Evolutionary conservation across 2,888 invertebrate species (phyloP), one percentile per base, ranked within the genome.

Genomic region (Choreutis nemorana): DNA sequence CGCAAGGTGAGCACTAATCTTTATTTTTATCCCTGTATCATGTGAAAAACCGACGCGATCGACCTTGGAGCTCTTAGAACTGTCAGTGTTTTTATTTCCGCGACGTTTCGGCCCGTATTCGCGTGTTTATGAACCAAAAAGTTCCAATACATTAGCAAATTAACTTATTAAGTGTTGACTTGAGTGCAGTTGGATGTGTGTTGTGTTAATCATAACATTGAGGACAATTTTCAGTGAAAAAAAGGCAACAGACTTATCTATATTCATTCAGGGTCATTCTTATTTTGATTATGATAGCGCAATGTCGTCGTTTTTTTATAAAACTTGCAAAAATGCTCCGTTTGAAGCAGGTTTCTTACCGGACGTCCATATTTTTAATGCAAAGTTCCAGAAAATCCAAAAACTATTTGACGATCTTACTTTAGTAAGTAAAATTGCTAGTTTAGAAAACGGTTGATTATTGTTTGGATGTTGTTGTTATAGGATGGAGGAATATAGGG

Each of bases 1-100:
- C 58, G 53, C 61, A 59, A 63, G 77, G 77, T 75, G 51, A 66
- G 75, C 70, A 53, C 57, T 57, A 48, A 56, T 54, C 57, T 65
- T 41, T 45, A 45, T 42, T 40, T 39, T 35, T 37, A 39, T 31
- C 36, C 14, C 24, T 8, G 18, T 18, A 18, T 15, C 5, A 15
- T 26, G n/a, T 9, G 13, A 14, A 26, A 26, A 14, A 14, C 8
- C 15, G n/a, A 18, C 28, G 23, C 22, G 25, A 28, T 18, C 10
- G 31, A 24, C 31, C 31, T 31, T 31, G 28, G 8, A 6, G 2
- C 15, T 14, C n/a, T 10, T n/a, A 23, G 9, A 23, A 23, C 23
- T n/a, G 7, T 23, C 18, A 18, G 8, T 18, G 18, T 18, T 5
- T 18, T 8, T 6, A 18, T 6, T 18, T 18, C 8, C 8, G 8